Percentiles rank a stretch among this genome's conserved stretches.
Evolutionary conservation across 2,113 vertebrate species (phyloP).

Genomic region (Galeopterus variegatus): DNA sequence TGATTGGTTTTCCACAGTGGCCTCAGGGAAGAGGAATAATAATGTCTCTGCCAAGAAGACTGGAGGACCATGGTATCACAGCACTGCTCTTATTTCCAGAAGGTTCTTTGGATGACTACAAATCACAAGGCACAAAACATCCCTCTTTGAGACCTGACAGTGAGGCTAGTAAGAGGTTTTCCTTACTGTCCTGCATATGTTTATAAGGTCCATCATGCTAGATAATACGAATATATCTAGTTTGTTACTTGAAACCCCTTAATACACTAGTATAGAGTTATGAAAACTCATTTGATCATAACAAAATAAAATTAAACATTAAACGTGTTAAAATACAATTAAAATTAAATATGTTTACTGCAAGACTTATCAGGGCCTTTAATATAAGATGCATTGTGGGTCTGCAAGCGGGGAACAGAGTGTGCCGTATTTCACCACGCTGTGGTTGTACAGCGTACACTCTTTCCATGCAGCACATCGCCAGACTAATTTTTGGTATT

Average conservation of each 20-base stretch:
- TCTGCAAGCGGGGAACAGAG: background rate
- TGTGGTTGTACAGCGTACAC: background rate
- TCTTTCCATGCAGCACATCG: background rate
- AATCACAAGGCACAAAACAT: background rate
- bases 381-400: background rate
- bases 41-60: background rate
- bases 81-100: background rate
- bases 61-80: background rate
- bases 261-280: background rate
- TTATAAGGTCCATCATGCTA: background rate
- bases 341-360: background rate
- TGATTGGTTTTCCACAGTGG: background rate
- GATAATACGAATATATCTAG: background rate
- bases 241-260: background rate
- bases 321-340: background rate
- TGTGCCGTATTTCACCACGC: fast-evolving
- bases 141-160: background rate
- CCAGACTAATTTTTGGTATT: background rate
- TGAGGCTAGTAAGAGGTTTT: background rate
- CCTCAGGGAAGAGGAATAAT: background rate
- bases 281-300: background rate
- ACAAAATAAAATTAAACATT: background rate
- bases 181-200: background rate
- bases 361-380: background rate
- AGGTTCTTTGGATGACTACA: background rate